These are phyloP conservation scores for Chydorus sphaericus DNA, from an alignment of 2,888 invertebrate genomes.

Conservation along the genomic window DNA sequence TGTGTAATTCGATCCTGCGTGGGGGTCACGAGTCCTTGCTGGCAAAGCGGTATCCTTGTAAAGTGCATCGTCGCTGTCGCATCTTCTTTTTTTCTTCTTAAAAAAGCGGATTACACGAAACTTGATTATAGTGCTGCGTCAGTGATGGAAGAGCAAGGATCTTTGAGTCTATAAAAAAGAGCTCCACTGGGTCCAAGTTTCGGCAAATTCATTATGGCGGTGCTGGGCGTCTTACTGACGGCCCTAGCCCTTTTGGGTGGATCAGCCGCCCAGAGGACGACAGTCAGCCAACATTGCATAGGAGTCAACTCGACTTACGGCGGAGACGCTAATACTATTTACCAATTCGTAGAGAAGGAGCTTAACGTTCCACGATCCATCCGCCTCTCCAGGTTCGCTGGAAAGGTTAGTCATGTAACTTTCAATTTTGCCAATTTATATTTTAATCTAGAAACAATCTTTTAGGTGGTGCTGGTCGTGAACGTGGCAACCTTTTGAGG, in stretches of 20 bases:
- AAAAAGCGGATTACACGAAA: too few relatives aligned
- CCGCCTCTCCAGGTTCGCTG: constrained; percentile 3
- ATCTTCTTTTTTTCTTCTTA: too few relatives aligned
- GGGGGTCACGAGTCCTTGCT: too few relatives aligned
- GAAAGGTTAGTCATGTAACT: too few relatives aligned
- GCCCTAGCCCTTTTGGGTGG: not conserved
- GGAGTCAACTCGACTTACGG: not conserved
- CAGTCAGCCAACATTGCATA: constrained; percentile 4
- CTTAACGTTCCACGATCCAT: not conserved
- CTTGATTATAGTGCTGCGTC: too few relatives aligned
- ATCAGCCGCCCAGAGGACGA: not conserved
- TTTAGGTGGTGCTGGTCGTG: constrained; percentile 29
- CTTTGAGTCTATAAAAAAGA: too few relatives aligned
- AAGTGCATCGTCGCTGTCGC: too few relatives aligned
- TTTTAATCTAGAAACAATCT: not conserved
- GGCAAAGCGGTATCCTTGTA: too few relatives aligned
- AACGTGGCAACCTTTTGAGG: constrained; percentile 37
- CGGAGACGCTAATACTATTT: not conserved
- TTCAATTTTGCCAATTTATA: too few relatives aligned
- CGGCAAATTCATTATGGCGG: constrained; percentile 4
- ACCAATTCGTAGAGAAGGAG: constrained; percentile 2
- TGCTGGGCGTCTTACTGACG: constrained; percentile 1
- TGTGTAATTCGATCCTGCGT: too few relatives aligned
- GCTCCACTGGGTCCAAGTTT: too few relatives aligned
- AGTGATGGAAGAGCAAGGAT: too few relatives aligned